Evolutionary conservation across 2,888 invertebrate genomes (phyloP).

Genomic region (Trissolcus japonicus): DNA sequence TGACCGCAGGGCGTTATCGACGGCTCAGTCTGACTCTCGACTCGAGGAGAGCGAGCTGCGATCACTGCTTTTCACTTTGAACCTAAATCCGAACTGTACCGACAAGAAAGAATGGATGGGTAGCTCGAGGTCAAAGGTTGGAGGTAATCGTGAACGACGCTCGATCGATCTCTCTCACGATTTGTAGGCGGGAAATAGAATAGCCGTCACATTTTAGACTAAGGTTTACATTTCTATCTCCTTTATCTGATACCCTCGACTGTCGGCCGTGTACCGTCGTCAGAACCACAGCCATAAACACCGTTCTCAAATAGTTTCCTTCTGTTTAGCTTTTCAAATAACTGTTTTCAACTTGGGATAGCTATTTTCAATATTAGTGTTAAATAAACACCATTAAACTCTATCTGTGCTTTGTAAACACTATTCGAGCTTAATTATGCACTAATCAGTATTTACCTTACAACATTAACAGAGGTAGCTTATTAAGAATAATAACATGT

Average conservation of each 20-base stretch:
- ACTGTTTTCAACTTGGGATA: too few species aligned
- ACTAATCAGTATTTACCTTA: too few species aligned
- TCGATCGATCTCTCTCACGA: slow-evolving; percentile 59
- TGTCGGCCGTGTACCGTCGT: neutral
- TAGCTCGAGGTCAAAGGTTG: slow-evolving; percentile 55
- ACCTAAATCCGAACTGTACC: slow-evolving; percentile 51
- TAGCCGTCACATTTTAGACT: slow-evolving; percentile 8
- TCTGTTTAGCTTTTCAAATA: too few species aligned
- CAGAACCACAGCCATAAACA: too few species aligned
- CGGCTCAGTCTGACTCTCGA: slow-evolving; percentile 45
- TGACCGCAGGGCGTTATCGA: slow-evolving; percentile 58
- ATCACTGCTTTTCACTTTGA: slow-evolving; percentile 58
- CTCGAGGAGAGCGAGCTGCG: slow-evolving; percentile 37
- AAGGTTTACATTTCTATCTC: neutral
- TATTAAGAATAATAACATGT: too few species aligned
- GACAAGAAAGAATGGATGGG: slow-evolving; percentile 47
- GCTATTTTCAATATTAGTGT: too few species aligned
- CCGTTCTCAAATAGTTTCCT: too few species aligned
- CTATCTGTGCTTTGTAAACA: too few species aligned
- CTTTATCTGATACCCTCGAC: neutral
- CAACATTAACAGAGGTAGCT: too few species aligned
- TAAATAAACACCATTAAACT: slow-evolving; percentile 10
- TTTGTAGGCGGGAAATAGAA: slow-evolving; percentile 54
- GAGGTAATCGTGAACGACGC: slow-evolving; percentile 57
- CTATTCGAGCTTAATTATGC: too few species aligned